Base-by-base conservation (phyloP, 2,888 invertebrate species). In the Horisme vitalbata region DNA sequence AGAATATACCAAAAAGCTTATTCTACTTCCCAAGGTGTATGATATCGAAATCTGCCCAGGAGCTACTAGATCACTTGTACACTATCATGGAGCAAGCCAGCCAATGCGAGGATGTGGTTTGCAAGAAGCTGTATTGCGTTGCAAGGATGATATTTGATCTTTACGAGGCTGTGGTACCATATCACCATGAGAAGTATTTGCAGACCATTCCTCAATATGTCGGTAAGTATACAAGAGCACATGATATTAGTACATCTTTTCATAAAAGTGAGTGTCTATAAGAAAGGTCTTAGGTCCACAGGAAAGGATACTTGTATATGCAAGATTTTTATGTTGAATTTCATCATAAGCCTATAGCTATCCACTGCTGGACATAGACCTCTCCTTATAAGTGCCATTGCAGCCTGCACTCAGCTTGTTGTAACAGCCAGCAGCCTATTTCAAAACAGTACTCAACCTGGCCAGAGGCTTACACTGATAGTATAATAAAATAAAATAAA, bases 201-300 rank as follows among this genome's bases (percentile, higher is more conserved):
- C 93, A 94, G 68, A 95, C 93, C 1, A 94, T 97, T 66, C 97
- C 98, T 2, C 97, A 97, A 68, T 95, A 96, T 84, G 93, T 95
- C 59, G 95, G 95, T 95, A 70, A 86, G 91, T 44, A 18, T 18
- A 23, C 33, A n/a, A n/a, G n/a, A n/a, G n/a, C n/a, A 4, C 8
- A 8, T 41, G 6, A 18, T 18, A 18, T 27, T 27, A n/a, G n/a
- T 27, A 5, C 11, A 27, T 18, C 4, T 2, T 18, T 18, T 18
- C 6, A 1, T 5, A 6, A 18, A 18, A 1, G 4, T 18, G 18
- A 15, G 15, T n/a, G n/a, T n/a, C n/a, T n/a, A n/a, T n/a, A n/a
- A n/a, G n/a, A n/a, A n/a, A n/a, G n/a, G n/a, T n/a, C n/a, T n/a
- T n/a, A n/a, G n/a, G n/a, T n/a, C n/a, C n/a, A n/a, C n/a, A n/a